These are phyloP conservation scores for Enteromius thamalakanensis DNA, from an alignment of 2,797 vertebrate genomes.

Conservation along the genomic window DNA sequence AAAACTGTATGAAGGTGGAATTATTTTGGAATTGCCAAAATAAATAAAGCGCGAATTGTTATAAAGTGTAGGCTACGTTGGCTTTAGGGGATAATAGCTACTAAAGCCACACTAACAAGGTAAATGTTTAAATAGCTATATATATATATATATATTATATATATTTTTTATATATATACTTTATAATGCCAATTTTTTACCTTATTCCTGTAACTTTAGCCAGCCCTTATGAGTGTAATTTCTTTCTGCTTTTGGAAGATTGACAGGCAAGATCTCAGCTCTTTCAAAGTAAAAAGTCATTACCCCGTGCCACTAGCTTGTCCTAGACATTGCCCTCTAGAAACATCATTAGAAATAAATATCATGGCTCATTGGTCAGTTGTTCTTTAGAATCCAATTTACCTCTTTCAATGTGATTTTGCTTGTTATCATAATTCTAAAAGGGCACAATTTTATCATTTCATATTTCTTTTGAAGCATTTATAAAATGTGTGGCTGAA, in stretches of 20 bases:
- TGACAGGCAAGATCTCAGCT: slow-evolving; percentile 1
- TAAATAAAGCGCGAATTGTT: background rate
- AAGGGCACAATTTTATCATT: background rate
- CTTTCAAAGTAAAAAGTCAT: slow-evolving; percentile 22
- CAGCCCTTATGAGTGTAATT: background rate
- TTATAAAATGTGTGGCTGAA: slow-evolving; percentile 11
- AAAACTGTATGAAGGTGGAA: background rate
- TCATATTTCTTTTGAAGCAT: background rate
- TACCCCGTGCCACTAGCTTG: slow-evolving; percentile 6
- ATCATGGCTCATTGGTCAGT: slow-evolving; percentile 24
- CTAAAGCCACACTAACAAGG: background rate
- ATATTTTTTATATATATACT: background rate
- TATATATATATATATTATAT: slow-evolving; percentile 7
- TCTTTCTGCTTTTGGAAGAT: background rate
- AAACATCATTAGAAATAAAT: slow-evolving; percentile 40
- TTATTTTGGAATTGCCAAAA: background rate
- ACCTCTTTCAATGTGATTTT: slow-evolving; percentile 20
- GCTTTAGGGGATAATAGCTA: background rate
- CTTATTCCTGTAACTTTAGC: background rate
- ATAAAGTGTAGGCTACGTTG: background rate
- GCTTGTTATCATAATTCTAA: slow-evolving; percentile 15
- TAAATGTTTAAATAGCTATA: background rate
- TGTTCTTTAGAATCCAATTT: slow-evolving; percentile 23
- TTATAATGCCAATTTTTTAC: background rate
- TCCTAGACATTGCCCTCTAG: slow-evolving; percentile 20